Conservation (phyloP, 2,888 invertebrate genomes). For the Sceliomorpha sp. region DNA sequence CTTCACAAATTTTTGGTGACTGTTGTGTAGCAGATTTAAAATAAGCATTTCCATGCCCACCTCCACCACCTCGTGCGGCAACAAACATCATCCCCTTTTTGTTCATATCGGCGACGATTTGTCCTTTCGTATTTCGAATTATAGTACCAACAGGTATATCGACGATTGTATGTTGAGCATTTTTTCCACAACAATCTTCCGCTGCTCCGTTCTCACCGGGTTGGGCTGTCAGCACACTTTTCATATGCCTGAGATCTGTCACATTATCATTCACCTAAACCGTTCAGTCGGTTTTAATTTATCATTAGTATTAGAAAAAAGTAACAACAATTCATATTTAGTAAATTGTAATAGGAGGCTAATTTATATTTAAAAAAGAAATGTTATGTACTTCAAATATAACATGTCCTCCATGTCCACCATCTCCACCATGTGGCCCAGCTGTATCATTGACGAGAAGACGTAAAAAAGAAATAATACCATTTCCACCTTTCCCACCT, state of each 20-base stretch:
- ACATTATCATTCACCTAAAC: conserved; percentile 76
- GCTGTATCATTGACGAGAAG: conserved; percentile 92
- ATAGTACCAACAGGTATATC: conserved; percentile 92
- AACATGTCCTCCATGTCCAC: conserved; percentile 97
- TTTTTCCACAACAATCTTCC: conserved; percentile 91
- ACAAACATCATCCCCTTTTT: conserved; percentile 89
- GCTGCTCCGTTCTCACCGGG: conserved; percentile 87
- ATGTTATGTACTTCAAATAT: conserved; percentile 84
- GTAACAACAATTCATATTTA: not conserved
- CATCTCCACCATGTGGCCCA: conserved; percentile 98
- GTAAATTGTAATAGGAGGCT: not conserved
- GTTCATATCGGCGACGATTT: conserved; percentile 86
- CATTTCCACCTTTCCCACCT: conserved; percentile 97
- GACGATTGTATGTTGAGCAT: conserved; percentile 86
- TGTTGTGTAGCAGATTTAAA: conserved; percentile 90
- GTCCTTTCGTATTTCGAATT: conserved; percentile 83
- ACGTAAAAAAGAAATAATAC: conserved; percentile 92
- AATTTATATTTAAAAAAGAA: conserved; percentile 9
- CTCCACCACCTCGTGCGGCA: conserved; percentile 96
- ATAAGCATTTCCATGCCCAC: conserved; percentile 97
- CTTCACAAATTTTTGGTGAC: conserved; percentile 92
- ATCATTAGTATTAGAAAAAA: no score
- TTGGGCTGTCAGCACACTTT: conserved; percentile 83
- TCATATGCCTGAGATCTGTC: conserved; percentile 87
- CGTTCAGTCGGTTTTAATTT: no score